Base-by-base conservation (phyloP, 1,140 invertebrate species). In the Plectrocnemia conspersa region DNA sequence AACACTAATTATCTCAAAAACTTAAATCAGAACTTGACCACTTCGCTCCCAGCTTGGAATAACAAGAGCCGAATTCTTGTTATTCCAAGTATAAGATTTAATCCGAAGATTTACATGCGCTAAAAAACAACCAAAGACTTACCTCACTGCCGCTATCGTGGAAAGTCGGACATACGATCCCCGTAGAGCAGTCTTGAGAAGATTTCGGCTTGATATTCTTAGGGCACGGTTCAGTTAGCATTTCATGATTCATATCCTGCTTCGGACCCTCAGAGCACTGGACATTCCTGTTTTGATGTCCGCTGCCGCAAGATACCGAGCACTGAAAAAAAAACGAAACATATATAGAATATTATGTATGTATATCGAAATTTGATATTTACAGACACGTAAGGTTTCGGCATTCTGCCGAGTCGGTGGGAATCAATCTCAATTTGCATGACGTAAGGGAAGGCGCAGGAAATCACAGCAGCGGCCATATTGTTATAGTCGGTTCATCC, bases 271-370 rank as follows among this genome's bases (percentile, higher is more conserved):
- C 77, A 3, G 84, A 76, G 68, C 91, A 95, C 64, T 89, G 82
- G n/a, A 93, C 86, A 15, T 79, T 82, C 21, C 91, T 76, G 2
- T 84, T 86, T 71, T 89, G 88, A n/a, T 86, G 73, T 0, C 91
- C 90, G 67, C 81, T 82, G 3, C 89, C 91, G 65, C 91, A 94
- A 1, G 83, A 84, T 6, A 84, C 84, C n/a, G 89, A 92, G 66
- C 91, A 94, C 90, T 93, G 68, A 22, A 68, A 66, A 57, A 21
- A 50, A 35, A 38, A 13, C 9, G 46, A 36, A 11, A 52, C 19
- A 42, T 44, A 44, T 11, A 35, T 15, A 33, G 29, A n/a, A n/a
- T n/a, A n/a, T 49, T 29, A 27, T 25, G 13, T 27, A 25, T 29
- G 19, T 11, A 47, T 29, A 7, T 9, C 3, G 5, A 3, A n/a